Evolutionary conservation across 2,113 vertebrate genomes (phyloP).

Genomic region (Stigmatopora argus): DNA sequence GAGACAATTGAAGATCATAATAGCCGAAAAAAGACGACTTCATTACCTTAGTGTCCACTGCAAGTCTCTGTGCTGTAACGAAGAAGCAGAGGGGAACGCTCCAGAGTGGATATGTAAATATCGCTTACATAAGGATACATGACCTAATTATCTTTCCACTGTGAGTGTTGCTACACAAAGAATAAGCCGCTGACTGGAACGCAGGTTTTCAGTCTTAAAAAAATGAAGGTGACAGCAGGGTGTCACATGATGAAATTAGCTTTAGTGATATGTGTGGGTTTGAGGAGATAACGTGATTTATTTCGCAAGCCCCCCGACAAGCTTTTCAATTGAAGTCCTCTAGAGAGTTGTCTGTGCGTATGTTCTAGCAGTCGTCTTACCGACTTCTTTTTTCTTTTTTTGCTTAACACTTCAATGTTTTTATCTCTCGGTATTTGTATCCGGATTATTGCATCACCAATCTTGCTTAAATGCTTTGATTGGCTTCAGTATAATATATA

Average conservation of each 20-base stretch:
- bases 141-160: conserved; percentile 11
- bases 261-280: conserved; percentile 1
- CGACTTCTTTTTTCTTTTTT: conserved; percentile 15
- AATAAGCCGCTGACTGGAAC: not conserved
- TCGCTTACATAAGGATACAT: conserved; percentile 17
- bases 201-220: conserved; percentile 3
- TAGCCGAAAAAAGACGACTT: conserved; percentile 32
- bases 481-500: conserved; percentile 32
- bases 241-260: conserved; percentile 9
- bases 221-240: not conserved
- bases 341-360: not conserved
- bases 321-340: conserved; percentile 28
- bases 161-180: not conserved
- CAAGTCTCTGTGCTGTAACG: conserved; percentile 19
- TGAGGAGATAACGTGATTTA: not conserved
- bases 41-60: conserved; percentile 57
- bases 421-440: conserved; percentile 23
- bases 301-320: conserved; percentile 29
- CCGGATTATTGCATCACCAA: conserved; percentile 30
- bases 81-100: not conserved
- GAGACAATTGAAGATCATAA: conserved; percentile 25
- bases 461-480: not conserved
- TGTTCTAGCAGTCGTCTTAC: not conserved
- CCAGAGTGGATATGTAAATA: conserved; percentile 20
- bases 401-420: conserved; percentile 30